Evolutionary conservation across 2,888 invertebrate genomes (phyloP).

Genomic region (Melangyna quadrimaculata): DNA sequence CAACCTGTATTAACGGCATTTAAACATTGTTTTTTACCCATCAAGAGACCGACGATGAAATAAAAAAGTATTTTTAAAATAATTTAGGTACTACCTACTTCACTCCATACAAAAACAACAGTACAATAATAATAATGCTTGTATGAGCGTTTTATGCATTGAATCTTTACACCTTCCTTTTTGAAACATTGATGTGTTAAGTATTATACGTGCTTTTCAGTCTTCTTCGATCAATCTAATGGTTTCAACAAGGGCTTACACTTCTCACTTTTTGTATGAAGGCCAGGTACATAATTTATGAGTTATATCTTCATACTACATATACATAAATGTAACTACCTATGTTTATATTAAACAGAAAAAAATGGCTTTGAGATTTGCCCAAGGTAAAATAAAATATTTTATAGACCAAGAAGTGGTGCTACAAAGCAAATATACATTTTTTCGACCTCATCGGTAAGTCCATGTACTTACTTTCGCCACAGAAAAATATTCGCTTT

Average conservation of each 20-base stretch:
- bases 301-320: neutral
- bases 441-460: no score
- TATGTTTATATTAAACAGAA: neutral
- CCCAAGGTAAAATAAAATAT: neutral
- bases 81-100: no score
- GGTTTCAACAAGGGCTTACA: neutral
- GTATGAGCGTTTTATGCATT: neutral
- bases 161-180: neutral
- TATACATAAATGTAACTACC: neutral
- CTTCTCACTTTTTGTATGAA: neutral
- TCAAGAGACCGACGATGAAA: no score
- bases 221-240: neutral
- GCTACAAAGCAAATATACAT: no score
- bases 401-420: no score
- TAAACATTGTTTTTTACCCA: no score
- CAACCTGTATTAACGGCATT: no score
- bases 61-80: no score
- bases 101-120: no score
- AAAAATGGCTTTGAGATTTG: neutral
- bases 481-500: no score
- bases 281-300: neutral
- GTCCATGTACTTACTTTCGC: no score
- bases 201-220: neutral
- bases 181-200: neutral
- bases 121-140: neutral